Base-by-base conservation (phyloP, 2,888 invertebrate genomes). In the Augochlorella aurata region DNA sequence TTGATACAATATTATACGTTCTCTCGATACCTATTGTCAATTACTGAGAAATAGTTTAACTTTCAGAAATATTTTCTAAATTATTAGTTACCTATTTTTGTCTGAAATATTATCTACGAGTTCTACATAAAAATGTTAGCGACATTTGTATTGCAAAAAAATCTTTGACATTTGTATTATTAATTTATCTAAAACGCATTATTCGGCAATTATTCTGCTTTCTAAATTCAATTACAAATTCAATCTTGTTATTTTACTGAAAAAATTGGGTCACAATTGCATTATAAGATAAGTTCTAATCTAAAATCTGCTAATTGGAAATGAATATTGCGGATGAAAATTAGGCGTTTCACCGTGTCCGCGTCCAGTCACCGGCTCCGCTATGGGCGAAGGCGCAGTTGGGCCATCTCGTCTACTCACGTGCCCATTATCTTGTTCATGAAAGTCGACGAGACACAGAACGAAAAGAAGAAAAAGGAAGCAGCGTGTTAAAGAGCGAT, bases 361-460 rank as follows among this genome's bases (percentile, higher is more conserved):
- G 65, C 29, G 69, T 44, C 12, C 61, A 47, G 68, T 67, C 74
- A 45, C n/a, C 12, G 3, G 5, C 52, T 49, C 47, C 16, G 69
- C 78, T 44, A 49, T 76, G 54, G 85, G 67, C 50, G 66, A 45
- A 50, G 77, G 87, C 88, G 88, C 88, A 86, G 88, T 88, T 88
- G 89, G 91, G 90, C 89, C 92, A 91, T 90, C 91, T 91, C 88
- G 89, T 89, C 89, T 87, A 88, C 86, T 91, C 90, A 87, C 87
- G 89, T 84, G 68, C 47, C 58, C 54, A 77, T 77, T 38, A 29
- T 58, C 29, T 82, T 80, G 80, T 83, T 75, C 80, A 18, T 49
- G 76, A 74, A 29, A 65, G 76, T 74, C 73, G 21, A 72, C 54
- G 79, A 58, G 16, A 14, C 45, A 47, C 0, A 18, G 3, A 9